A percentile compares a stretch with the other conserved stretches of the same genome.
phyloP scores from a whole-genome alignment of 30 jellyfish, hydroid and myxozoan genomes.

The Mastigias papua region DNA sequence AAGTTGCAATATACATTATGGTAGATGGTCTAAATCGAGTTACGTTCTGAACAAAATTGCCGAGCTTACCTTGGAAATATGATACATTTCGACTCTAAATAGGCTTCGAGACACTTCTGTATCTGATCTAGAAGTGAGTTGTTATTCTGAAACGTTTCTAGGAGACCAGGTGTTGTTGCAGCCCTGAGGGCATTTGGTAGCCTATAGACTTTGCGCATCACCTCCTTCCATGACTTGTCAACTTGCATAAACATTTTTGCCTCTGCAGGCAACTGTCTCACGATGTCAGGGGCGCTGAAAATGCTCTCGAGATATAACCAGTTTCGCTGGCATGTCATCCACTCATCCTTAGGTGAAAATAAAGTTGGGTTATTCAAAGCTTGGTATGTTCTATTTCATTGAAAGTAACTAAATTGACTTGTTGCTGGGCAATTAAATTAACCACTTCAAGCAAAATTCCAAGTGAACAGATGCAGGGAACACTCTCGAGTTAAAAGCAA shows the following conservation, averaged over 20 bases:
- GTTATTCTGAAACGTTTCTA: conserved; percentile 91
- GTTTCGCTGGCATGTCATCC: conserved; percentile 98
- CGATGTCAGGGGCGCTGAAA: conserved; percentile 99
- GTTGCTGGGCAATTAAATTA: no score
- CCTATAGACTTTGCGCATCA: conserved; percentile 94
- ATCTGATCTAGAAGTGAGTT: conserved; percentile 95
- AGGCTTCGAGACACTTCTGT: conserved; percentile 99
- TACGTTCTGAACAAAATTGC: no score
- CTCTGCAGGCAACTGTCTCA: conserved; percentile 99
- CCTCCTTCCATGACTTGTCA: conserved; percentile 99
- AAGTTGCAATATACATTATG: no score
- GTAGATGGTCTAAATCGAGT: no score
- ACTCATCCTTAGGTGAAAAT: conserved; percentile 83
- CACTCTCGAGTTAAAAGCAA: no score
- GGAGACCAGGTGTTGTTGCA: conserved; percentile 98
- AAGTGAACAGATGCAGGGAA: no score
- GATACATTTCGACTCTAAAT: conserved; percentile 96
- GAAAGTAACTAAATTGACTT: no score
- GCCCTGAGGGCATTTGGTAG: conserved; percentile 99
- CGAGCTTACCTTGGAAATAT: conserved; percentile 92
- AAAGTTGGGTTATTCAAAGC: not conserved
- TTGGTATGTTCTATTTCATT: no score
- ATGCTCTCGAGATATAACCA: conserved; percentile 98
- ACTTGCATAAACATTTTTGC: conserved; percentile 98
- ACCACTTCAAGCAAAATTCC: no score